phyloP scores from a whole-genome alignment of 2,797 vertebrate genomes.

The Poeciliopsis turneri region DNA sequence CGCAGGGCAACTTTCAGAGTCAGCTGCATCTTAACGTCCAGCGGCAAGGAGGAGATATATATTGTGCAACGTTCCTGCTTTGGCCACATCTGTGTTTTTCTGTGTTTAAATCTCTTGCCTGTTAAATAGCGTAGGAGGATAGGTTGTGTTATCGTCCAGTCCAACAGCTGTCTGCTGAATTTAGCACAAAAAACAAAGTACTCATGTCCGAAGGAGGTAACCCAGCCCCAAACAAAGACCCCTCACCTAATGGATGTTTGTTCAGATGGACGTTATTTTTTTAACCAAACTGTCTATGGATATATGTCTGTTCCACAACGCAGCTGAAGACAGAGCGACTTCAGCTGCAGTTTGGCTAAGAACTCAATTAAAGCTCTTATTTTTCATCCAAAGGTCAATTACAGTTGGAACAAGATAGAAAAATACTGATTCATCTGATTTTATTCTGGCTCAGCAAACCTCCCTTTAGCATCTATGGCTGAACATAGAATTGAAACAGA shows the following conservation, averaged over 20 bases:
- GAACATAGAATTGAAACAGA: not conserved
- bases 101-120: conserved; percentile 2
- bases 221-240: conserved; percentile 46
- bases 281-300: conserved; percentile 41
- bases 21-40: not conserved
- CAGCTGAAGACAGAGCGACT: not conserved
- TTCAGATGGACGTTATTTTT: conserved; percentile 66
- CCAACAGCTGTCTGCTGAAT: conserved; percentile 57
- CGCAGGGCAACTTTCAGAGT: not conserved
- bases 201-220: conserved; percentile 34
- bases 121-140: conserved; percentile 27
- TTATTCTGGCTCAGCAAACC: not conserved
- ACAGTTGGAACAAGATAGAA: not conserved
- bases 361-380: not conserved
- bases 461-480: not conserved
- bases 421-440: not conserved
- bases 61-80: conserved; percentile 13
- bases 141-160: conserved; percentile 47
- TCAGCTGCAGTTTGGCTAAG: not conserved
- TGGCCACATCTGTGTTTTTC: conserved; percentile 62
- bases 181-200: conserved; percentile 30
- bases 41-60: not conserved
- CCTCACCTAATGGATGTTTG: conserved; percentile 62
- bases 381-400: not conserved
- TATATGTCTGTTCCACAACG: conserved; percentile 7